Evolutionary conservation across 1,140 invertebrate genomes (phyloP), one percentile per base, ranked within the genome.

Genomic region (Ephestia elutella): DNA sequence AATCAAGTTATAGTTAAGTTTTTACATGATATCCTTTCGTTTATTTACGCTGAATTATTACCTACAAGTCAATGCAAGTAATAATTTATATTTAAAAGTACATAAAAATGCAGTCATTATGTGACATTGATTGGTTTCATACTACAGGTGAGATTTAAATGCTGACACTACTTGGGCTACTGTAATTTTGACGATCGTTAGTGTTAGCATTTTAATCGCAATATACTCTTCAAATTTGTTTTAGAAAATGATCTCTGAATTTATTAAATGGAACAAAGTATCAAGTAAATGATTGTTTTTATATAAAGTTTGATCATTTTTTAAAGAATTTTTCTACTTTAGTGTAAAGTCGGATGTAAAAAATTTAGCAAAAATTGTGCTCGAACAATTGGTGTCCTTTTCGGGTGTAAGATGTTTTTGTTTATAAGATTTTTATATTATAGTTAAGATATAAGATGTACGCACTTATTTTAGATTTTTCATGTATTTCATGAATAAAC

Each of bases 401-500:
- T 44, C 38, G 38, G 38, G 13, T 44, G 15, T 44, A 44, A n/a
- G 38, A 44, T 15, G 38, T 44, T 44, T 32, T 44, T 44, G 15
- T 44, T 15, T 15, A 2, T 15, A 15, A 15, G 13, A 15, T 44
- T 44, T 44, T 44, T 44, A 44, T 44, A 44, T 11, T 13, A 13
- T 15, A 44, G 13, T 44, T 15, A 44, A 44, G 13, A 38, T 13
- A 7, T 38, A 38, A 38, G 15, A 44, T 17, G 13, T 44, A 44
- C 15, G 38, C 38, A 44, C 38, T n/a, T 44, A 44, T 44, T 44
- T 44, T 44, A 44, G 38, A 44, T 44, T 44, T 15, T 25, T 25
- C 2, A 44, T 15, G 15, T 44, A 44, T 44, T n/a, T 44, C 38
- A 17, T 44, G 38, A 44, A 44, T 44, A 44, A 44, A 44, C 0